Percentiles rank a stretch among this genome's conserved stretches.
These are phyloP conservation scores for Serrognathus titanus DNA, from an alignment of 2,888 invertebrate species.

Conservation along the genomic window DNA sequence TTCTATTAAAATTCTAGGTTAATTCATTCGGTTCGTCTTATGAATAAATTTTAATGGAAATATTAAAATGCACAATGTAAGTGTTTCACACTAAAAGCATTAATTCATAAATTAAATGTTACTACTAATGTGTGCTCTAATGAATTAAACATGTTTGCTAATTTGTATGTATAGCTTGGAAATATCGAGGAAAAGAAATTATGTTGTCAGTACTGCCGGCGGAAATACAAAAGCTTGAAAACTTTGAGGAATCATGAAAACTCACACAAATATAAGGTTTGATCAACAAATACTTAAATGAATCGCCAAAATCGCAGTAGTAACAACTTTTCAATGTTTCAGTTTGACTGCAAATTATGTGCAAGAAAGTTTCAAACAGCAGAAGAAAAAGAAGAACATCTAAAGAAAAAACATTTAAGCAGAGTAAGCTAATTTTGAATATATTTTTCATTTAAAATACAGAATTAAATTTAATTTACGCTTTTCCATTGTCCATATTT, in stretches of 20 bases:
- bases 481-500: no score
- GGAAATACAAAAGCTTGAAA: conserved; percentile 28
- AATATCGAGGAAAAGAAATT: neutral
- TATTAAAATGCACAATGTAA: no score
- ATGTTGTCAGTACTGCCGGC: conserved; percentile 20
- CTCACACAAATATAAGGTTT: conserved; percentile 42
- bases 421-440: neutral
- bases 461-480: no score
- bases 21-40: no score
- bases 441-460: no score
- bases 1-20: no score
- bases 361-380: conserved; percentile 20
- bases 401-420: conserved; percentile 27
- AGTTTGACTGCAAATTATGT: conserved; percentile 45
- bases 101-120: no score
- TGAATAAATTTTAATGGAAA: no score
- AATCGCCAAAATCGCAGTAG: neutral
- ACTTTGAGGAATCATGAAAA: conserved; percentile 47
- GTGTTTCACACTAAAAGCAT: no score
- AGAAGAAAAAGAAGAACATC: conserved; percentile 28
- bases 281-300: neutral
- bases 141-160: no score
- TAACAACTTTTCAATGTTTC: conserved; percentile 25
- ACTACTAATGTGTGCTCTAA: no score
- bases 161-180: no score